Percentiles rank a stretch among this genome's conserved stretches.
phyloP scores from a whole-genome alignment of 35 echinoderm and acorn worm genomes.

The Heliocidaris tuberculata region DNA sequence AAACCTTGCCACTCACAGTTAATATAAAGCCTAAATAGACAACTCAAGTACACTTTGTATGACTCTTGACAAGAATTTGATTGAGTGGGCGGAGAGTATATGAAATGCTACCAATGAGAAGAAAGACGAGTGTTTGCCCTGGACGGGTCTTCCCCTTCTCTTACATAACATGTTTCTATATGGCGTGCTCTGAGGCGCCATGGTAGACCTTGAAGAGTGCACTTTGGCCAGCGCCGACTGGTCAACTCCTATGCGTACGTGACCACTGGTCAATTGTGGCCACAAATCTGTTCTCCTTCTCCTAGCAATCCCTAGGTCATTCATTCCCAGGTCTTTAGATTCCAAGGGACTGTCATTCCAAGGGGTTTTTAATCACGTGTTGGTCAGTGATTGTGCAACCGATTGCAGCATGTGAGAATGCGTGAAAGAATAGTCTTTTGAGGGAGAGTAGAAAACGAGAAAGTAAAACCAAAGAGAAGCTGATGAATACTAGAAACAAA shows the following conservation, averaged over 20 bases:
- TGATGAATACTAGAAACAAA: too few species aligned
- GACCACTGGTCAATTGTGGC: slow-evolving; percentile 14
- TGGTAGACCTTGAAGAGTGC: neutral
- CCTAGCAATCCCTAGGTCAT: neutral
- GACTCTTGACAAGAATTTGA: neutral
- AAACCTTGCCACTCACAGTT: too few species aligned
- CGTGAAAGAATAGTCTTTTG: too few species aligned
- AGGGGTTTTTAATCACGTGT: neutral
- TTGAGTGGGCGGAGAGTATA: neutral
- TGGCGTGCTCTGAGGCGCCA: neutral
- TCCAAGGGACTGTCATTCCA: neutral
- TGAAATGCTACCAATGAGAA: neutral
- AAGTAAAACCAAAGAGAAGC: neutral
- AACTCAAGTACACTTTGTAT: neutral
- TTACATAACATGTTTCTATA: neutral
- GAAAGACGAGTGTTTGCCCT: neutral
- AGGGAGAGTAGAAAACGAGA: neutral
- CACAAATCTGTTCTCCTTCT: slow-evolving; percentile 3
- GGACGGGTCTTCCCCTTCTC: neutral
- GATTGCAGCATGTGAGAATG: neutral
- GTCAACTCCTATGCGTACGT: neutral
- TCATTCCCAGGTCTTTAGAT: neutral
- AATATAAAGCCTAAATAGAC: too few species aligned
- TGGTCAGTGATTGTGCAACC: neutral
- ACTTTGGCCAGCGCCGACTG: neutral